Percentiles rank a stretch among this genome's conserved stretches.
Evolutionary conservation across 1,140 invertebrate genomes (phyloP).

Genomic region (Ceratina australensis): DNA sequence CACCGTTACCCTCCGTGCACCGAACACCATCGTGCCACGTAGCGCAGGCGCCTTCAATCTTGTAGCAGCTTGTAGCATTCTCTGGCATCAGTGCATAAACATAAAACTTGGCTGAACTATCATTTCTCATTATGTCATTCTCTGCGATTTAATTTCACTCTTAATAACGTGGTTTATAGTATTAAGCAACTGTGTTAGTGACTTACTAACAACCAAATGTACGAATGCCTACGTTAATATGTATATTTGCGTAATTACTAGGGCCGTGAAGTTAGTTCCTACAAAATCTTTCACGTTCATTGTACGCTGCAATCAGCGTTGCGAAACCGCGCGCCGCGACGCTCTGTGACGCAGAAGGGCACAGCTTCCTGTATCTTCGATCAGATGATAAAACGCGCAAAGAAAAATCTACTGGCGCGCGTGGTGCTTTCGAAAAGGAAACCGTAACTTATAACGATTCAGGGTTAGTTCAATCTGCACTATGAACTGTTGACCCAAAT

Average conservation of each 20-base stretch:
- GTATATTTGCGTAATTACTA: too few species aligned
- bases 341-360: constrained; percentile 29
- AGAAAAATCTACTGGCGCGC: constrained; percentile 21
- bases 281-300: too few species aligned
- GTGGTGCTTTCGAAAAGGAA: not conserved
- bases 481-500: too few species aligned
- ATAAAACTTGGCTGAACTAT: too few species aligned
- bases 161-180: too few species aligned
- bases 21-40: constrained; percentile 40
- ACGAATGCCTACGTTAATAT: too few species aligned
- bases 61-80: constrained; percentile 12
- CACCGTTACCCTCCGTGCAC: constrained; percentile 63
- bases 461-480: not conserved
- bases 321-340: not conserved
- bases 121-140: too few species aligned
- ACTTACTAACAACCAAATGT: too few species aligned
- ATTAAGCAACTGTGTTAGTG: too few species aligned
- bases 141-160: too few species aligned
- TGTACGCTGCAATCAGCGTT: not conserved
- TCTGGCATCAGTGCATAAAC: too few species aligned
- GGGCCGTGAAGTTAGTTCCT: too few species aligned
- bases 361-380: constrained; percentile 44
- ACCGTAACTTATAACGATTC: not conserved
- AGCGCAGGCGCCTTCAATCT: constrained; percentile 61
- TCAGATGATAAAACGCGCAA: constrained; percentile 42